Evolutionary conservation across 2,113 vertebrate genomes (phyloP).

Genomic region (Psettodes erumei): DNA sequence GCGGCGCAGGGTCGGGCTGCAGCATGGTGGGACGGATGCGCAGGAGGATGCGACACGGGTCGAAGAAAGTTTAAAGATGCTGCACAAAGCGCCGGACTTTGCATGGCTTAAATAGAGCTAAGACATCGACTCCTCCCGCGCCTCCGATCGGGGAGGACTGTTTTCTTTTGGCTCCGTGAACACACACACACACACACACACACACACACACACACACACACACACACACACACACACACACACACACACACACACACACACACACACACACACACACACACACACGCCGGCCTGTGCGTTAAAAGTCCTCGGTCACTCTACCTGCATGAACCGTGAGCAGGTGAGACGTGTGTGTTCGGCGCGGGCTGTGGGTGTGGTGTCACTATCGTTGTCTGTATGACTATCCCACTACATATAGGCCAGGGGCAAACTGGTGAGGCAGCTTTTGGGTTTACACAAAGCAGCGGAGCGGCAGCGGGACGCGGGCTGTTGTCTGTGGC

Average conservation of each 20-base stretch:
- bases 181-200: too few relatives aligned
- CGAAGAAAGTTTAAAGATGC: slow-evolving; percentile 52
- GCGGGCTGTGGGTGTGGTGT: slow-evolving; percentile 73
- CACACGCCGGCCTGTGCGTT: background rate
- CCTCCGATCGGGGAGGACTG: background rate
- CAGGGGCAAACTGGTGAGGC: slow-evolving; percentile 62
- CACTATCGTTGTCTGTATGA: slow-evolving; percentile 37
- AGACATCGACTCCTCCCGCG: background rate
- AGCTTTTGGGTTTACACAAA: slow-evolving; percentile 70
- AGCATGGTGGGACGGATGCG: slow-evolving; percentile 37
- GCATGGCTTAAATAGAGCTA: background rate
- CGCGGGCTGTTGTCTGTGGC: slow-evolving; percentile 35
- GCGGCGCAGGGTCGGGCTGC: slow-evolving; percentile 45
- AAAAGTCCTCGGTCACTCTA: slow-evolving; percentile 21
- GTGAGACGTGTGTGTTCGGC: slow-evolving; percentile 64
- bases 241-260: too few relatives aligned
- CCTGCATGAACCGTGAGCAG: slow-evolving; percentile 56
- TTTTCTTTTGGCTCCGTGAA: background rate
- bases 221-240: too few relatives aligned
- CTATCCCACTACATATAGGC: slow-evolving; percentile 39
- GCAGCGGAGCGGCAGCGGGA: slow-evolving; percentile 57
- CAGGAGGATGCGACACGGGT: slow-evolving; percentile 42
- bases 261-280: too few relatives aligned
- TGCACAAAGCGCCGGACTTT: background rate
- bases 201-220: too few relatives aligned